phyloP scores from a whole-genome alignment of 2,113 vertebrate species.

The Sylvilagus bachmani region DNA sequence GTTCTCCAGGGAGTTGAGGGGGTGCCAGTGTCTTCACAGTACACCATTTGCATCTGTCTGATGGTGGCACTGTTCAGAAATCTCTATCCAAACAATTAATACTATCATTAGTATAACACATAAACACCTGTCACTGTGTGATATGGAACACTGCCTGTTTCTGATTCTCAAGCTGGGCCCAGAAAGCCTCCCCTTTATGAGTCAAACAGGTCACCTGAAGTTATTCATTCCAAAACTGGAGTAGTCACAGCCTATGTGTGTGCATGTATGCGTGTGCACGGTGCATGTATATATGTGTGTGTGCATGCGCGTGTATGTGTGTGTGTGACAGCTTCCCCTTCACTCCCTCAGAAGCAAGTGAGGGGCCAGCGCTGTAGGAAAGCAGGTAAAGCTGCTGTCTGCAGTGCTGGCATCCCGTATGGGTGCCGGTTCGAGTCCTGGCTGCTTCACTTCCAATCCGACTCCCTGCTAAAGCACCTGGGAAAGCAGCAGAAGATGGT shows the following conservation, averaged over 20 bases:
- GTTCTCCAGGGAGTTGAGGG: not conserved
- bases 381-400: no score
- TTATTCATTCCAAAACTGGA: not conserved
- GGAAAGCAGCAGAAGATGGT: no score
- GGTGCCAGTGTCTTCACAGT: no score
- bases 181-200: not conserved
- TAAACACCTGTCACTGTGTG: not conserved
- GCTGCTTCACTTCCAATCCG: no score
- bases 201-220: not conserved
- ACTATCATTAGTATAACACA: not conserved
- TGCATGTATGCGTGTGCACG: no score
- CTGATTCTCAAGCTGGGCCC: not conserved
- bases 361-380: no score
- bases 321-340: not conserved
- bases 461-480: no score
- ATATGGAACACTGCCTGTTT: not conserved
- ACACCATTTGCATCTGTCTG: not conserved
- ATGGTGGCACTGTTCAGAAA: not conserved
- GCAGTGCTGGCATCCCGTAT: no score
- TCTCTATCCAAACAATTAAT: not conserved
- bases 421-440: no score
- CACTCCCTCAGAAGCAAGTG: not conserved
- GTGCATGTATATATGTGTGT: not conserved
- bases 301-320: not conserved
- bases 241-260: rapidly evolving